Percentiles rank a stretch among this genome's conserved stretches.
Evolutionary conservation across 2,113 vertebrate species (phyloP).

Genomic region (Platysteira castanea): DNA sequence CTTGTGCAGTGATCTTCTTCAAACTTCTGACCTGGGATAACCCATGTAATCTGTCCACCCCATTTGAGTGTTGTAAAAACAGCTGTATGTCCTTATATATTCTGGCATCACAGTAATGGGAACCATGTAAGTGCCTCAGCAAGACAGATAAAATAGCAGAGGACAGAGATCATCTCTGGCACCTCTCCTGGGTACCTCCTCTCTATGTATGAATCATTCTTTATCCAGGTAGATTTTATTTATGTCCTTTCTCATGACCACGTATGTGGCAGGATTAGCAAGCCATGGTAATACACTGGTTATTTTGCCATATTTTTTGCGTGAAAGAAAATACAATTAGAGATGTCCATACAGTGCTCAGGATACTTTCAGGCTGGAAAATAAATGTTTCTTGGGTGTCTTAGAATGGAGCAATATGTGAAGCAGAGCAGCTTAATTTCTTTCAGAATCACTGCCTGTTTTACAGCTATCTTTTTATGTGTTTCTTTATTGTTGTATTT

Average conservation of each 20-base stretch:
- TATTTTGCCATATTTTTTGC: neutral
- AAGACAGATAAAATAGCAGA: constrained; percentile 23
- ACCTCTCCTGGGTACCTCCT: neutral
- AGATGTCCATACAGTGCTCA: neutral
- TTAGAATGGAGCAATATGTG: neutral
- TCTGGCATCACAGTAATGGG: neutral
- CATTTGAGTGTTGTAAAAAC: neutral
- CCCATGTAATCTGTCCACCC: neutral
- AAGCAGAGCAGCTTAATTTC: neutral
- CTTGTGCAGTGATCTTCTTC: neutral
- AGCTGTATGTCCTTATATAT: neutral
- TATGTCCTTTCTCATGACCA: neutral
- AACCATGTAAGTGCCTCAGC: neutral
- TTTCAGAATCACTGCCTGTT: neutral
- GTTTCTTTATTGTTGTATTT: neutral
- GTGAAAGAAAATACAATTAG: neutral
- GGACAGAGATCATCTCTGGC: constrained; percentile 1
- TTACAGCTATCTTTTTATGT: neutral
- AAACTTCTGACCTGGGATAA: neutral
- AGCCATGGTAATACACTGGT: neutral
- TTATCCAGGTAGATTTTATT: neutral
- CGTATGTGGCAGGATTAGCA: neutral
- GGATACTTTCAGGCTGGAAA: neutral
- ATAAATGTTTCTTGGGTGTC: neutral
- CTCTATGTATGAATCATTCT: neutral